Evolutionary conservation across 2,797 vertebrate species (phyloP), one percentile per base, ranked within the genome.

Genomic region (Buphagus erythrorhynchus): DNA sequence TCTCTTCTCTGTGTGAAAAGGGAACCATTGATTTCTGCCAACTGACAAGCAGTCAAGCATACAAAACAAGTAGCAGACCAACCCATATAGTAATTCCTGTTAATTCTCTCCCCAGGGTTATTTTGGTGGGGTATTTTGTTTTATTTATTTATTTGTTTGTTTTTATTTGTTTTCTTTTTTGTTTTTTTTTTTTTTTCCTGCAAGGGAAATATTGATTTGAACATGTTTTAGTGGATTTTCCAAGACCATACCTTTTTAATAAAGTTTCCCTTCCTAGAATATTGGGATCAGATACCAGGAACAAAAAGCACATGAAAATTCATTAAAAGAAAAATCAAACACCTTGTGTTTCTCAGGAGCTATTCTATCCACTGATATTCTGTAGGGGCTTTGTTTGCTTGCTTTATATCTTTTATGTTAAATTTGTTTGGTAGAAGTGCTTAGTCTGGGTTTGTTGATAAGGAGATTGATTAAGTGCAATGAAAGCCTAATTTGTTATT

Each of bases 21-120:
- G 55, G 72, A 95, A 69, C 45, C 92, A 96, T 81, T 95, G 97
- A 96, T 97, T 97, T 97, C 88, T 96, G 85, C 61, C 92, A 75
- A 89, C 65, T 88, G 90, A 97, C 81, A 94, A 93, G 85, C 95
- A 95, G 72, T 86, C 83, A 95, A 84, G 95, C 93, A 93, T 87
- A 89, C 22, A 90, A 97, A 97, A 93, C 65, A 68, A 92, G 94
- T 52, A 96, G 93, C 93, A 94, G 90, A 92, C 25, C 5, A 88
- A 87, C 63, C 69, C n/a, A 43, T 48, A 62, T 13, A 88, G 58
- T 91, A 86, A 97, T 92, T 95, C 58, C 71, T 86, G 40, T 58
- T 96, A 93, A 98, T 97, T 94, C 76, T 96, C 62, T 82, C 96
- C 80, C 42, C 15, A 17, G 87, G 90, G 61, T 66, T 92, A 78